Evolutionary conservation across 2,113 vertebrate genomes (phyloP).

Genomic region (Pandion haliaetus): DNA sequence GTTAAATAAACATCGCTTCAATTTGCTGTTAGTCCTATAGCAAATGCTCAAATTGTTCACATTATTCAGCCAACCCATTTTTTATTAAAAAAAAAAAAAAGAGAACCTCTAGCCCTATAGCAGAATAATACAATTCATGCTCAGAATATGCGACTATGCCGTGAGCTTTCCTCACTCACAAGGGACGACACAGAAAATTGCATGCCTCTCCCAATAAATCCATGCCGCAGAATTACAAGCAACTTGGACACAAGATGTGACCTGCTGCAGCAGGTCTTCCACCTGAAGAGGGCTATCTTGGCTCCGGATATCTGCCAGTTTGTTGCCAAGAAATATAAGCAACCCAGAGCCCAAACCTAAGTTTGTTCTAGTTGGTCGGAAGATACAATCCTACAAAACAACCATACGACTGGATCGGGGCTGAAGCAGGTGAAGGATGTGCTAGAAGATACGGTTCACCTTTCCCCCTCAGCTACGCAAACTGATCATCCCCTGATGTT

Average conservation of each 20-base stretch:
- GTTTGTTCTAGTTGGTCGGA: neutral
- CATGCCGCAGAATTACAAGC: accelerated
- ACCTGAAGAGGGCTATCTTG: neutral
- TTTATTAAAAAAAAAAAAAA: neutral
- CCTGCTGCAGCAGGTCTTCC: neutral
- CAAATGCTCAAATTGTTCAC: neutral
- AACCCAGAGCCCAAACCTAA: neutral
- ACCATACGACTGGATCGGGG: accelerated
- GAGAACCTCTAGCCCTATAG: neutral
- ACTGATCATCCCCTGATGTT: neutral
- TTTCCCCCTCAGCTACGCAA: neutral
- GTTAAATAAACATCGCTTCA: conserved; percentile 15
- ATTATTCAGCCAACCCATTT: neutral
- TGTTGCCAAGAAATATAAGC: neutral
- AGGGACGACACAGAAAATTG: neutral
- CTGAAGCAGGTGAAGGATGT: neutral
- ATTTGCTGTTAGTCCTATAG: neutral
- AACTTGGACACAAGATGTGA: neutral
- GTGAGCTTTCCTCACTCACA: neutral
- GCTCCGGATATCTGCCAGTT: neutral
- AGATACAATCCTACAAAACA: neutral
- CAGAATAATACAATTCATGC: neutral
- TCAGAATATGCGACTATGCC: neutral
- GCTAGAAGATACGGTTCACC: neutral
- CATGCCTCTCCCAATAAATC: neutral